Evolutionary conservation across 2,113 vertebrate genomes (phyloP), one percentile per base, ranked within the genome.

Genomic region (Scatophagus argus): DNA sequence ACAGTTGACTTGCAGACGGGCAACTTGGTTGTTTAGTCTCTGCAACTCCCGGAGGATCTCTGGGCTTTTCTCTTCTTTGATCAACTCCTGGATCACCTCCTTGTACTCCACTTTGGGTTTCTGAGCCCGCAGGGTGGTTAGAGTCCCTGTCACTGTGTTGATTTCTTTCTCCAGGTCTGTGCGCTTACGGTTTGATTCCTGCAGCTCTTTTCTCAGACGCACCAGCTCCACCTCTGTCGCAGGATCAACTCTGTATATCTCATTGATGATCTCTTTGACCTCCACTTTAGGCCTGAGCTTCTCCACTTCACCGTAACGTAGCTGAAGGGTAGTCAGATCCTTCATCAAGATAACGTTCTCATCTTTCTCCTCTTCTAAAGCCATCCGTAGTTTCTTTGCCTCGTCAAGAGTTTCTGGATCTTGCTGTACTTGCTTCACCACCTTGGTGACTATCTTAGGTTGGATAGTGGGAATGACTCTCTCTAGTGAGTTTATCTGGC

Each of bases 371-470:
- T 96, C 95, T 67, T 95, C 94, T 29, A 98, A 93, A 49, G 94
- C 88, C 11, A 81, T 88, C 59, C 81, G 93, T 17, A 99, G 90
- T 74, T 88, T 94, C 70, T 92, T 94, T 10, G 93, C 91, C 74
- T 99, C 97, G 34, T 84, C 93, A 12, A 97, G 0, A 1, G 93
- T 81, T 51, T 96, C 90, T 0, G 94, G 94, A 77, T 98, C 98
- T 87, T 96, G 96, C 79, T 96, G 96, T 6, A 99, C 94, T 76
- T 92, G 95, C 84, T 95, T 97, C 49, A 97, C 92, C 74, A 98
- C 96, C 88, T 99, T 99, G 69, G 95, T 94, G 49, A 99, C 91
- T 59, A 97, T 91, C 89, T 97, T 98, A 16, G 98, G 98, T 71
- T 97, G 95, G 61, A 96, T 93, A 0, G 91, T 94, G 41, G 96